Evolutionary conservation across 2,888 invertebrate genomes (phyloP).

Genomic region (Phlogophora meticulosa): DNA sequence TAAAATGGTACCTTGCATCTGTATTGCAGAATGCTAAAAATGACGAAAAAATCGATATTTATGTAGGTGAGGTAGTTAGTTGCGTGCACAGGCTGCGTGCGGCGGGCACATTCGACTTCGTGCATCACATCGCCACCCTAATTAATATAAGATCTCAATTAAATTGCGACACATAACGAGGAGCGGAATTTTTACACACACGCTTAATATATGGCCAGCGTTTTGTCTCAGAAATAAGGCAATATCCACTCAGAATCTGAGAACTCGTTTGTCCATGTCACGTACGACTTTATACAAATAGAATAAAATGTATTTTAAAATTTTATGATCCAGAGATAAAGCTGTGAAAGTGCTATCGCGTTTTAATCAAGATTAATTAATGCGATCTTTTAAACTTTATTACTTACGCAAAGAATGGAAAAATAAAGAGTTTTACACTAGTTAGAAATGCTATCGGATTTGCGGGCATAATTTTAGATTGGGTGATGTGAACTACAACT

Average conservation of each 20-base stretch:
- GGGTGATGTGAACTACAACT: slow-evolving; percentile 41
- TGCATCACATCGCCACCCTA: slow-evolving; percentile 88
- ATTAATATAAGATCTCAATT: slow-evolving; percentile 92
- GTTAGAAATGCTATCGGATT: slow-evolving; percentile 51
- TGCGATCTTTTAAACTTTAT: slow-evolving; percentile 54
- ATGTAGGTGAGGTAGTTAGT: slow-evolving; percentile 73
- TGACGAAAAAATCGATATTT: slow-evolving; percentile 69
- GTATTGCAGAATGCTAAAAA: slow-evolving; percentile 66
- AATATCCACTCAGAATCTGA: slow-evolving; percentile 82
- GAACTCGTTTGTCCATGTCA: slow-evolving; percentile 82
- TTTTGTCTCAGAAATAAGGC: slow-evolving; percentile 83
- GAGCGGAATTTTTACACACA: slow-evolving; percentile 85
- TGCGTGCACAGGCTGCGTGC: slow-evolving; percentile 89
- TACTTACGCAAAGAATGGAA: slow-evolving; percentile 58
- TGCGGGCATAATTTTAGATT: slow-evolving; percentile 48
- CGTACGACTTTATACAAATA: slow-evolving; percentile 73
- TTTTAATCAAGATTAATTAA: slow-evolving; percentile 72
- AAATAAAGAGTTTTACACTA: slow-evolving; percentile 58
- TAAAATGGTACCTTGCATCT: slow-evolving; percentile 56
- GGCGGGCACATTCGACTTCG: slow-evolving; percentile 86
- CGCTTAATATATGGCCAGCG: slow-evolving; percentile 80
- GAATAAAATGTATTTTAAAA: slow-evolving; percentile 76
- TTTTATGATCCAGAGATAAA: slow-evolving; percentile 75
- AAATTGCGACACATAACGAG: slow-evolving; percentile 90
- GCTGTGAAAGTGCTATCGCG: slow-evolving; percentile 73